A percentile compares a stretch with the other conserved stretches of the same genome.
Conservation (phyloP, 2,888 invertebrate species). For the Empis stercorea region DNA sequence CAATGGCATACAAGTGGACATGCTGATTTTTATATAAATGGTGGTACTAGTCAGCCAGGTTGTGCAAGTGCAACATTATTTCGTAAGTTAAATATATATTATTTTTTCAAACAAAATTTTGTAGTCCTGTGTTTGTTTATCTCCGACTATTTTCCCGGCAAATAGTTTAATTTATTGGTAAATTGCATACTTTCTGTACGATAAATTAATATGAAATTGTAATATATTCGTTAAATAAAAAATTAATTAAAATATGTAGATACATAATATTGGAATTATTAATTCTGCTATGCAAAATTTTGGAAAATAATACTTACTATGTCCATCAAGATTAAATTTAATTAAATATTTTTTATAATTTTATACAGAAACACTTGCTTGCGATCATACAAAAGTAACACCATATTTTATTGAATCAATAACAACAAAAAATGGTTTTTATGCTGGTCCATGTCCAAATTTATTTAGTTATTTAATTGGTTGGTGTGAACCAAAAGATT, state of each 20-base stretch:
- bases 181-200: too few relatives aligned
- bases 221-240: too few relatives aligned
- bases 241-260: too few relatives aligned
- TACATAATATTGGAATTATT: too few relatives aligned
- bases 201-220: too few relatives aligned
- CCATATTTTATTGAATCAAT: conserved; percentile 85
- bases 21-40: conserved; percentile 80
- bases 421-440: conserved; percentile 64
- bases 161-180: too few relatives aligned
- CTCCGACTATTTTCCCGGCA: too few relatives aligned
- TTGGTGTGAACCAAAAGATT: conserved; percentile 67
- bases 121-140: too few relatives aligned
- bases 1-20: conserved; percentile 85
- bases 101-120: too few relatives aligned
- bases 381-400: conserved; percentile 82
- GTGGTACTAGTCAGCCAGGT: conserved; percentile 75
- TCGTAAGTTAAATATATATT: conserved; percentile 43
- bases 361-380: conserved; percentile 63
- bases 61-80: conserved; percentile 71
- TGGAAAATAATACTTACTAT: too few relatives aligned
- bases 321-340: too few relatives aligned
- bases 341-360: conserved; percentile 1
- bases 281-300: too few relatives aligned
- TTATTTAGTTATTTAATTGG: conserved; percentile 72
- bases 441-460: conserved; percentile 73